Percentiles rank a stretch among this genome's conserved stretches.
These are phyloP conservation scores for Candidula unifasciata DNA, from an alignment of 2,888 invertebrate genomes.

Conservation along the genomic window DNA sequence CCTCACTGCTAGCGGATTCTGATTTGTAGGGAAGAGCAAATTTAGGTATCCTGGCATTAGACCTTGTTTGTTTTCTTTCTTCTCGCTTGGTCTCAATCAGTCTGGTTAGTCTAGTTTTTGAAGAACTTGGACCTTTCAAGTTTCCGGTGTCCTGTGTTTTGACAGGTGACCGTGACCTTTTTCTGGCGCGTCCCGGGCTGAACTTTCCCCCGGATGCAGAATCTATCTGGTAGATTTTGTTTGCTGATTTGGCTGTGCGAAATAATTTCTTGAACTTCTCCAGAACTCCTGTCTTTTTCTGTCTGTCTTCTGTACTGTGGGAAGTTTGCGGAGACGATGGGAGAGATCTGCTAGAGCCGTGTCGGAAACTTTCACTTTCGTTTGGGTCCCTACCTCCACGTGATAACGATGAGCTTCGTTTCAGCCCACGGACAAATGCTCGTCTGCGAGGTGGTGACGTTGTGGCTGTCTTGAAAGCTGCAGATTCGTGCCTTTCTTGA, in stretches of 20 bases:
- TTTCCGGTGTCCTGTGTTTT: not conserved
- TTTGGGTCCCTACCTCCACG: too few species aligned
- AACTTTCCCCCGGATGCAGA: not conserved
- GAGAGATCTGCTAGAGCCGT: not conserved
- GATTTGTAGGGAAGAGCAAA: not conserved
- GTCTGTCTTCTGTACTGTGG: not conserved
- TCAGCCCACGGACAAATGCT: not conserved
- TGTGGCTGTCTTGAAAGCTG: not conserved
- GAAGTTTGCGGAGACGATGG: slow-evolving; percentile 15
- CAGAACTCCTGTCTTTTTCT: slow-evolving; percentile 27
- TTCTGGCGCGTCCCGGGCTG: not conserved
- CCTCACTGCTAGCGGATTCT: not conserved
- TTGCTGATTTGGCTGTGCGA: not conserved
- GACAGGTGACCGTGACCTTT: not conserved
- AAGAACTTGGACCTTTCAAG: not conserved
- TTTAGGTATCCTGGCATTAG: not conserved
- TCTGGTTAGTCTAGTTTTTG: slow-evolving; percentile 31
- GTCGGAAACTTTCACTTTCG: not conserved
- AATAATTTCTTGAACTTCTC: slow-evolving; percentile 36
- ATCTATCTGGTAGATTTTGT: not conserved
- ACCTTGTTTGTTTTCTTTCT: not conserved
- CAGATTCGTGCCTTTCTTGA: too few species aligned
- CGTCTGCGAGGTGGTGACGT: not conserved
- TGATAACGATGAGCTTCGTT: not conserved
- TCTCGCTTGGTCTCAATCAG: slow-evolving; percentile 32